phyloP scores from a whole-genome alignment of 2,797 vertebrate genomes.

The Clarias laeviceps region DNA sequence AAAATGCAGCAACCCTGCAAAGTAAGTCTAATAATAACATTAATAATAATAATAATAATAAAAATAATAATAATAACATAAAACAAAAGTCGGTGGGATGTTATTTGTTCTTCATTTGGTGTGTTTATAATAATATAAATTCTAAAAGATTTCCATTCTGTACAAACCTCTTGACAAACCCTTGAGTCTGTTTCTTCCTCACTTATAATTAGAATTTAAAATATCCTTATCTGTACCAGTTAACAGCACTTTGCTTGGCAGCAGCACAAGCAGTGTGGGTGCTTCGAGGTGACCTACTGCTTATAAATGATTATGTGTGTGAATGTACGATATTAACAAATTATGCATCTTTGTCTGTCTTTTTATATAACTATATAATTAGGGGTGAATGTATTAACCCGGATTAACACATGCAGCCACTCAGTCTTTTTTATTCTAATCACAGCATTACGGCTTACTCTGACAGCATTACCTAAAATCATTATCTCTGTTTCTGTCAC shows the following conservation, averaged over 20 bases:
- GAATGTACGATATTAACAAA: conserved; percentile 19
- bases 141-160: not conserved
- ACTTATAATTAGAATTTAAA: conserved; percentile 3
- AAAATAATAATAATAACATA: no score
- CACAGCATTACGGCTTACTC: conserved; percentile 4
- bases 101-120: not conserved
- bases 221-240: conserved; percentile 14
- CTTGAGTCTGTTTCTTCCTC: conserved; percentile 14
- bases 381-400: conserved; percentile 30
- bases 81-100: not conserved
- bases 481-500: not conserved
- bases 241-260: conserved; percentile 31
- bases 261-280: conserved; percentile 27
- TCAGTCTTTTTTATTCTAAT: conserved; percentile 20
- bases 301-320: conserved; percentile 1
- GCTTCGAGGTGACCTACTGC: not conserved
- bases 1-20: not conserved
- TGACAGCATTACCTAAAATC: not conserved
- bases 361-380: not conserved
- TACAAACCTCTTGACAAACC: conserved; percentile 37
- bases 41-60: not conserved
- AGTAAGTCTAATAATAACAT: not conserved
- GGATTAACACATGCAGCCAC: conserved; percentile 29
- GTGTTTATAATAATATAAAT: not conserved
- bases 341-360: conserved; percentile 19